Percentiles rank a stretch among this genome's conserved stretches.
These are phyloP conservation scores for Mycteria americana DNA, from an alignment of 2,797 vertebrate genomes.

Conservation along the genomic window DNA sequence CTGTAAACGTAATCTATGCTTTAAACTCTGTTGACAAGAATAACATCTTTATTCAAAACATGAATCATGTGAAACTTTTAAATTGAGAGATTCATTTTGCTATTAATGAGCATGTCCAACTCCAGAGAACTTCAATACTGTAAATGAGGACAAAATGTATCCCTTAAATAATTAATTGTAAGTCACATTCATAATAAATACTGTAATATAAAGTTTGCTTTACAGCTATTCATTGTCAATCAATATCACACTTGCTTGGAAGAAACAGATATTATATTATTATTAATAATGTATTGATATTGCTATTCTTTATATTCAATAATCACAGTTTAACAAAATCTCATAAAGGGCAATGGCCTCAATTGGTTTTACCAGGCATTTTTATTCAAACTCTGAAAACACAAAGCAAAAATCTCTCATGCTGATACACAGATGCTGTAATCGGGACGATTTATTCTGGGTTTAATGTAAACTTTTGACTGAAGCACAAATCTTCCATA, in stretches of 20 bases:
- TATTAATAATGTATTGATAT: neutral
- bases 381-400: neutral
- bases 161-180: conserved; percentile 35
- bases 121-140: conserved; percentile 4
- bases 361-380: neutral
- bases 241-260: neutral
- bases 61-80: neutral
- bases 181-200: conserved; percentile 46
- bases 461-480: conserved; percentile 24
- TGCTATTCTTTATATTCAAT: conserved; percentile 15
- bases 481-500: neutral
- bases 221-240: conserved; percentile 36
- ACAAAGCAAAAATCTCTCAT: neutral
- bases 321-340: neutral
- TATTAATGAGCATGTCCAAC: neutral
- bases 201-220: conserved; percentile 35
- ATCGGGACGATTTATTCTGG: neutral
- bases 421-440: neutral
- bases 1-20: neutral
- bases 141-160: conserved; percentile 16
- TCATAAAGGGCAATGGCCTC: neutral
- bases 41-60: neutral
- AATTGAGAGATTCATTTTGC: neutral
- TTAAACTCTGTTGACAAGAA: neutral
- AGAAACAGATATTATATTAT: neutral